A percentile compares a stretch with the other conserved stretches of the same genome.
These are phyloP conservation scores for Prionchulus punctatus DNA, from an alignment of 2,888 invertebrate genomes.

Conservation along the genomic window DNA sequence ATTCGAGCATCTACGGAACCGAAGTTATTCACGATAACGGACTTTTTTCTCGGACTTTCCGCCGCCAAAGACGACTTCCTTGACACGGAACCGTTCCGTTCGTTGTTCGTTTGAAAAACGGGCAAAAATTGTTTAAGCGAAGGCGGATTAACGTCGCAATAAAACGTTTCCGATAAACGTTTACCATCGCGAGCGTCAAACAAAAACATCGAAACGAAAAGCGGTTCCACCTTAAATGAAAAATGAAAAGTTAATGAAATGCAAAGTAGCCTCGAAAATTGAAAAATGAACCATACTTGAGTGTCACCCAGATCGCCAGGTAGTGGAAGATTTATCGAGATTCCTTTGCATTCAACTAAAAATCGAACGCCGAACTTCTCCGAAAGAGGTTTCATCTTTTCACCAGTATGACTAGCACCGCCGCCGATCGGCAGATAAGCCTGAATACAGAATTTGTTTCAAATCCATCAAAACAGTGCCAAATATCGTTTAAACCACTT, in stretches of 20 bases:
- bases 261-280: background rate
- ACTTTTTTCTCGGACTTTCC: background rate
- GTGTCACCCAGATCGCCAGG: no score
- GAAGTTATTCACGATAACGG: background rate
- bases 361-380: constrained; percentile 3
- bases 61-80: background rate
- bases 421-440: background rate
- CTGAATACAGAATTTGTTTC: background rate
- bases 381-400: background rate
- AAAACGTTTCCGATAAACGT: constrained; percentile 82
- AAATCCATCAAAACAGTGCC: background rate
- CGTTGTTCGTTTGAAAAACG: background rate
- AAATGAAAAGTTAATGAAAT: background rate
- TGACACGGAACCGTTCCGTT: no score
- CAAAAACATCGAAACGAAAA: constrained; percentile 68
- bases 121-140: background rate
- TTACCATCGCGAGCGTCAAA: constrained; percentile 67
- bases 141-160: constrained; percentile 60
- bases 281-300: no score
- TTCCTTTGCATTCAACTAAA: background rate
- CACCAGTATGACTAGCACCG: background rate
- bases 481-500: no score
- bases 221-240: constrained; percentile 62
- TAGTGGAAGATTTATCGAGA: constrained; percentile 3
- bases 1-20: no score